A percentile compares a stretch with the other conserved stretches of the same genome.
Evolutionary conservation across 2,888 invertebrate genomes (phyloP).

Genomic region (Molorchus minor): DNA sequence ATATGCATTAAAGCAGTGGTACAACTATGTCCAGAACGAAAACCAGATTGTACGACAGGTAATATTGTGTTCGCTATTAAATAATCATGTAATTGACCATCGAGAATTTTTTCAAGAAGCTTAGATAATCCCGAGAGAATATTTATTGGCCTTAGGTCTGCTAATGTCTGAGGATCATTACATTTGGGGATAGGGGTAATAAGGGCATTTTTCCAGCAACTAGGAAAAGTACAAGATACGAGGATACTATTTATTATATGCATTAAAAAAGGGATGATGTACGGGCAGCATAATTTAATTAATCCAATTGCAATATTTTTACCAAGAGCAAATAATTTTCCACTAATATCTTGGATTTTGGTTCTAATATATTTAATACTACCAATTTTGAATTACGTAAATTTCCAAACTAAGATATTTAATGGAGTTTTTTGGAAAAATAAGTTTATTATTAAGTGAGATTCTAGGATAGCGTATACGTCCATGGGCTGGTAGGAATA

Average conservation of each 20-base stretch:
- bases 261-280: not conserved
- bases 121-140: conserved; percentile 10
- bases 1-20: conserved; percentile 11
- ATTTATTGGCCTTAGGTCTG: conserved; percentile 12
- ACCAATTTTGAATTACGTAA: too few species aligned
- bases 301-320: not conserved
- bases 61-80: not conserved
- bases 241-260: not conserved
- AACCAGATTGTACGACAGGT: conserved; percentile 8
- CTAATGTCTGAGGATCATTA: not conserved
- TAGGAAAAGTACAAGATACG: not conserved
- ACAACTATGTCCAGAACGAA: conserved; percentile 11
- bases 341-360: too few species aligned
- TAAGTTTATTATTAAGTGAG: too few species aligned
- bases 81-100: not conserved
- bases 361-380: too few species aligned
- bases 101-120: conserved; percentile 3
- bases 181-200: not conserved
- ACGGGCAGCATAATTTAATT: not conserved
- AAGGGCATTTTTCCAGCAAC: not conserved
- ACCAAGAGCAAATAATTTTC: too few species aligned
- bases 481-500: too few species aligned
- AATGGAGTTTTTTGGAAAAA: too few species aligned
- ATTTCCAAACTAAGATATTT: too few species aligned
- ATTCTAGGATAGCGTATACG: too few species aligned